phyloP scores from a whole-genome alignment of 2,113 vertebrate genomes.

The Ptilonorhynchus violaceus region DNA sequence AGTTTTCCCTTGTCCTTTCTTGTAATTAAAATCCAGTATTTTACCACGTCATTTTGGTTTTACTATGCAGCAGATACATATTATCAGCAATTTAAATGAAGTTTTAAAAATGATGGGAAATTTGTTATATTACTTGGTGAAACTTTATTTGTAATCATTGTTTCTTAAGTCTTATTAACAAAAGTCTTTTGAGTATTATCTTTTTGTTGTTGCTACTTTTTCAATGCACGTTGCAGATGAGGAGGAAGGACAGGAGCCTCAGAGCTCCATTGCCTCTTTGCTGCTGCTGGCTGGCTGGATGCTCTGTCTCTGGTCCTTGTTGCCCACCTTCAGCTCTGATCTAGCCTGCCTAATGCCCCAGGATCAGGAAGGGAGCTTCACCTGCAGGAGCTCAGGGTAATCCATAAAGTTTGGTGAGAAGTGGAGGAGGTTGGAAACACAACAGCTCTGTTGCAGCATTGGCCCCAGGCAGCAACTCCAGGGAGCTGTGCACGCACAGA shows the following conservation, averaged over 20 bases:
- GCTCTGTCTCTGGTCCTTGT: neutral
- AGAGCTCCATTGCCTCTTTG: neutral
- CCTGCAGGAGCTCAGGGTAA: neutral
- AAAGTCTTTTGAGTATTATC: neutral
- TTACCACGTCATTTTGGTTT: neutral
- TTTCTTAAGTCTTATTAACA: neutral
- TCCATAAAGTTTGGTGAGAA: neutral
- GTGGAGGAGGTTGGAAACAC: neutral
- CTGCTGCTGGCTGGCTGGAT: neutral
- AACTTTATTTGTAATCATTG: neutral
- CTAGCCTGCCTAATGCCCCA: neutral
- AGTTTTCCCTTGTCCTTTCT: neutral
- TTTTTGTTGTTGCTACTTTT: neutral
- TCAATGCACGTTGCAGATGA: neutral
- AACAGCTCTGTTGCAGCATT: neutral
- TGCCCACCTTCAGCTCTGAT: accelerated
- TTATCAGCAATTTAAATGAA: neutral
- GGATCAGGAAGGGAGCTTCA: neutral
- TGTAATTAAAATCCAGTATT: neutral
- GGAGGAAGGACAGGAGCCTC: neutral
- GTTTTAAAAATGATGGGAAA: neutral
- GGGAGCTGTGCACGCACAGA: neutral
- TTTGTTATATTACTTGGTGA: neutral
- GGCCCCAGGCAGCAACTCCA: neutral
- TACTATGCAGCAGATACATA: neutral